Conservation (phyloP, 2,888 invertebrate species). For the Pristionchus fissidentatus region DNA sequence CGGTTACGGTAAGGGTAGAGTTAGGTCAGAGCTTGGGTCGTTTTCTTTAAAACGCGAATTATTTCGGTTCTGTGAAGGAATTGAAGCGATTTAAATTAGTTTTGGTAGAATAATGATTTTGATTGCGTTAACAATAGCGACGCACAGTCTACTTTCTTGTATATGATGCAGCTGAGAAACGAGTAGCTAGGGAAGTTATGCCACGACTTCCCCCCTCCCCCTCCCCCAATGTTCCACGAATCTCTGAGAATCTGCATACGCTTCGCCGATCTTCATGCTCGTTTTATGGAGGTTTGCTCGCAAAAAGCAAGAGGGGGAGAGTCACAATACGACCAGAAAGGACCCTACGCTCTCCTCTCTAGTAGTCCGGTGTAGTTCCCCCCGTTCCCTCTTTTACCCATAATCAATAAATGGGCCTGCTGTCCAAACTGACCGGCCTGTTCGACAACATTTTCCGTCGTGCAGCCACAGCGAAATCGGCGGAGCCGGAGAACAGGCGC, state of each 20-base stretch:
- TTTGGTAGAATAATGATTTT: too few relatives aligned
- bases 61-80: background rate
- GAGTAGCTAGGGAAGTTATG: too few relatives aligned
- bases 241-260: background rate
- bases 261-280: background rate
- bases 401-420: background rate
- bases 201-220: too few relatives aligned
- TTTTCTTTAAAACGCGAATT: too few relatives aligned
- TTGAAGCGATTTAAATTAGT: background rate
- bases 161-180: too few relatives aligned
- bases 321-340: too few relatives aligned
- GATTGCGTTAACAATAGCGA: too few relatives aligned
- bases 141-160: too few relatives aligned
- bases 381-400: background rate
- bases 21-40: background rate
- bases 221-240: too few relatives aligned
- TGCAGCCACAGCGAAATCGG: background rate
- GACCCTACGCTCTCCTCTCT: background rate
- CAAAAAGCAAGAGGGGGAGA: constrained; percentile 17
- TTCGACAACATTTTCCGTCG: constrained; percentile 23
- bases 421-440: background rate
- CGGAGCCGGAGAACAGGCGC: background rate
- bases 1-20: too few relatives aligned
- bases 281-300: background rate
- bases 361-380: background rate